Base-by-base conservation (phyloP, 2,797 vertebrate species). In the Brachyalestes nurse region DNA sequence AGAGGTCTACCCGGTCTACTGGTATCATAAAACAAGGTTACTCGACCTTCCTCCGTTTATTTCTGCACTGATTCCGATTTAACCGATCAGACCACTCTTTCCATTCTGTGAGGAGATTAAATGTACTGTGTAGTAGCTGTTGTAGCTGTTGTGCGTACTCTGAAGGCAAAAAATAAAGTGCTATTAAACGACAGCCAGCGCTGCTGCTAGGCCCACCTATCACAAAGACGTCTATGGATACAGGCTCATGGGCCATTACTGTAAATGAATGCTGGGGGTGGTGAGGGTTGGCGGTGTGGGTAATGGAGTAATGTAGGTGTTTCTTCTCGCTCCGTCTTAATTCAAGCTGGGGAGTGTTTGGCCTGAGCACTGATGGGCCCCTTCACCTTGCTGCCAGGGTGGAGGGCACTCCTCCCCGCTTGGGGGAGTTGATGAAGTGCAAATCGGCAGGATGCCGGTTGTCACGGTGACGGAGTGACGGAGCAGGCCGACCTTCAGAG, bases 381-480 rank as follows among this genome's bases (percentile, higher is more conserved):
- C 90, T 93, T 94, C 92, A 94, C 93, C 92, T 94, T 92, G 91
- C 88, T 84, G 86, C 81, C 83, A 76, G 38, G 74, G 83, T 91
- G 88, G 91, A 93, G 93, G 93, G 92, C 91, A 86, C 77, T 81
- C 84, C 84, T 78, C 87, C 85, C 85, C 84, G 75, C 82, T 88
- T 85, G 85, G 83, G 75, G 70, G 78, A 75, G 88, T 87, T 90
- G 90, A 93, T 90, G 83, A 86, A 90, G 90, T 90, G 90, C 88
- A 92, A 91, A 92, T 90, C 84, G 66, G 86, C 76, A 67, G 85
- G 90, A 88, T 85, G 89, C 87, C 40, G 88, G 90, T 93, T 93
- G 91, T 93, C 92, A 92, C 85, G 62, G 91, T 90, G 91, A 92
- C 88, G 89, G 89, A 91, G 88, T 91, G 90, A 92, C 91, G 80